Conservation (phyloP, 1,140 invertebrate species). For the Cyphomyrmex costatus region DNA sequence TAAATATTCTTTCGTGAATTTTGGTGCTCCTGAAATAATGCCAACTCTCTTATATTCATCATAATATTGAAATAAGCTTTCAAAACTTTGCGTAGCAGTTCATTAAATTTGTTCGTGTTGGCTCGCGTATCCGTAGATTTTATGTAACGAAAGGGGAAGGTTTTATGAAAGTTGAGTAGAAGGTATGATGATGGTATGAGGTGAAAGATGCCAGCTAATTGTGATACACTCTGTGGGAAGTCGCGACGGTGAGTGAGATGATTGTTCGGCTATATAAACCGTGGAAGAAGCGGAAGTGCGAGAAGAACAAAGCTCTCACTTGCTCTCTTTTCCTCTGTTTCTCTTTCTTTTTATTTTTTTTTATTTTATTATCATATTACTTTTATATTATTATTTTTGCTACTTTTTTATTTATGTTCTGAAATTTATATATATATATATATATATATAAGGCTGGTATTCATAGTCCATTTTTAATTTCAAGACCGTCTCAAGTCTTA, state of each 20-base stretch:
- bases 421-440: too few species aligned
- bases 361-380: conserved; percentile 35
- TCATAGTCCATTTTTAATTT: too few species aligned
- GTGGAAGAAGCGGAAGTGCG: conserved; percentile 29
- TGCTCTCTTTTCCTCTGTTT: neutral
- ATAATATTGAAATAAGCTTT: conserved; percentile 79
- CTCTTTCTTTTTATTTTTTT: neutral
- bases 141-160: conserved; percentile 68
- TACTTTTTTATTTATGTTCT: conserved; percentile 24
- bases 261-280: conserved; percentile 49
- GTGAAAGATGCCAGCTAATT: conserved; percentile 81
- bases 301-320: neutral
- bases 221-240: conserved; percentile 84
- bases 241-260: conserved; percentile 52
- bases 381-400: conserved; percentile 38
- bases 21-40: neutral
- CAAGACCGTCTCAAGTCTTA: too few species aligned
- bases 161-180: conserved; percentile 55
- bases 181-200: conserved; percentile 63
- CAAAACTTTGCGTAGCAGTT: conserved; percentile 73
- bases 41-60: conserved; percentile 75
- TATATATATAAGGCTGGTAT: too few species aligned
- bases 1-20: conserved; percentile 11
- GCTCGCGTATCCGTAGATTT: conserved; percentile 57
- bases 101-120: conserved; percentile 47